phyloP scores from a whole-genome alignment of 2,888 invertebrate genomes.

The Acronicta leporina region DNA sequence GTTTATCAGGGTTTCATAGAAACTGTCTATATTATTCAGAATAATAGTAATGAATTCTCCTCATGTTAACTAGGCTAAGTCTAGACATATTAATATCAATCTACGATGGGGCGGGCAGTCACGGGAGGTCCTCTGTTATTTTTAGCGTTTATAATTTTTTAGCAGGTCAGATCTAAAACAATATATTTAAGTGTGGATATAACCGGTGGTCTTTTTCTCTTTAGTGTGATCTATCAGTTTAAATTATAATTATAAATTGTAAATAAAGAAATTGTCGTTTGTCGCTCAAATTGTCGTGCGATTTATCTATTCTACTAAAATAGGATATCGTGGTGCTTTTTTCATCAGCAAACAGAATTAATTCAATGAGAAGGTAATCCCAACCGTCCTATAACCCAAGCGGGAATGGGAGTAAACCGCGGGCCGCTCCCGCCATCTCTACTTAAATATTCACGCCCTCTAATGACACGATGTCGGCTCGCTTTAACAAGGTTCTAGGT shows the following conservation, averaged over 20 bases:
- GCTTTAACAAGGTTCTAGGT: constrained; percentile 76
- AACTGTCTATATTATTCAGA: not conserved
- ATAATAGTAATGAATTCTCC: not conserved
- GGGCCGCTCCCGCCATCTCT: constrained; percentile 76
- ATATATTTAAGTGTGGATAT: constrained; percentile 1
- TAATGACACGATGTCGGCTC: constrained; percentile 82
- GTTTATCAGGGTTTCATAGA: not conserved
- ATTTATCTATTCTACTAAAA: constrained; percentile 59
- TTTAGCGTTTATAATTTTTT: constrained; percentile 12
- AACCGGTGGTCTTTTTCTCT: not conserved
- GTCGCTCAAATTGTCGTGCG: constrained; percentile 21
- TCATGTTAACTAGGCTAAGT: not conserved
- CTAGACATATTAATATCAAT: not conserved
- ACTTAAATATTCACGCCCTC: constrained; percentile 86
- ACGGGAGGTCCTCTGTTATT: constrained; percentile 12
- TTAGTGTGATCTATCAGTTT: not conserved
- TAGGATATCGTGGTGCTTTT: constrained; percentile 68
- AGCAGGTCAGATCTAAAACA: constrained; percentile 4
- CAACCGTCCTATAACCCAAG: constrained; percentile 75
- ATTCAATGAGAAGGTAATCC: constrained; percentile 83
- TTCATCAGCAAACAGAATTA: constrained; percentile 79
- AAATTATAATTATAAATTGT: not conserved
- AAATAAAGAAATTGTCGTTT: not conserved
- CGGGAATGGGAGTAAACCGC: constrained; percentile 73
- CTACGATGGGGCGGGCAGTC: not conserved